Conservation (phyloP, 2,113 vertebrate genomes). For the Rhinolophus ferrumequinum region DNA sequence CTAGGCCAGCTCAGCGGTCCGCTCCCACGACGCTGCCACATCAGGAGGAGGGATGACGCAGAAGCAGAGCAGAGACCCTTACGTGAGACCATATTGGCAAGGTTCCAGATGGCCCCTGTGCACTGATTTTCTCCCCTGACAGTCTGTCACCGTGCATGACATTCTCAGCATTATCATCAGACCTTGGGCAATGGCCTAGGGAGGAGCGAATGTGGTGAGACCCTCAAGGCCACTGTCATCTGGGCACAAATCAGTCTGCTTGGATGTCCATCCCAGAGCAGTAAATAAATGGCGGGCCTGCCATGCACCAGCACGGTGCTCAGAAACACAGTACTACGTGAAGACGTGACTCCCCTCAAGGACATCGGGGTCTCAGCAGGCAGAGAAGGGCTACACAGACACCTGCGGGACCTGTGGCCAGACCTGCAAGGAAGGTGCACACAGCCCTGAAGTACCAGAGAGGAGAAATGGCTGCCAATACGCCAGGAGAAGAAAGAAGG, state of each 20-base stretch:
- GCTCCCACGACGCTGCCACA: background rate
- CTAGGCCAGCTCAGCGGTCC: background rate
- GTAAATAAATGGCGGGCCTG: background rate
- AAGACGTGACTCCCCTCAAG: background rate
- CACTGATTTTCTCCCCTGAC: background rate
- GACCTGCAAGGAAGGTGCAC: background rate
- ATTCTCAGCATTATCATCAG: background rate
- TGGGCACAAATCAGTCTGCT: background rate
- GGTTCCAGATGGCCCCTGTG: background rate
- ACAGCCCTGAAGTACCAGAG: background rate
- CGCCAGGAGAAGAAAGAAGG: background rate
- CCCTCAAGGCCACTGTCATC: background rate
- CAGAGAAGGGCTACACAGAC: background rate
- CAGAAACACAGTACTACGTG: background rate
- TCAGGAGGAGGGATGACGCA: background rate
- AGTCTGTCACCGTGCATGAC: background rate
- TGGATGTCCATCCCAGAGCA: rapidly evolving
- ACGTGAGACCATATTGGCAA: background rate
- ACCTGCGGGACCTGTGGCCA: too few species aligned
- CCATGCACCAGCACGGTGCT: background rate
- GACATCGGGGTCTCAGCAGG: rapidly evolving
- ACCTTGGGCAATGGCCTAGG: background rate
- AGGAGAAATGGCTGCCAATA: background rate
- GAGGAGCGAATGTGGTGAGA: background rate
- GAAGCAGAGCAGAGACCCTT: background rate